Evolutionary conservation across 2,888 invertebrate genomes (phyloP).

Genomic region (Caenorhabditis plicata): DNA sequence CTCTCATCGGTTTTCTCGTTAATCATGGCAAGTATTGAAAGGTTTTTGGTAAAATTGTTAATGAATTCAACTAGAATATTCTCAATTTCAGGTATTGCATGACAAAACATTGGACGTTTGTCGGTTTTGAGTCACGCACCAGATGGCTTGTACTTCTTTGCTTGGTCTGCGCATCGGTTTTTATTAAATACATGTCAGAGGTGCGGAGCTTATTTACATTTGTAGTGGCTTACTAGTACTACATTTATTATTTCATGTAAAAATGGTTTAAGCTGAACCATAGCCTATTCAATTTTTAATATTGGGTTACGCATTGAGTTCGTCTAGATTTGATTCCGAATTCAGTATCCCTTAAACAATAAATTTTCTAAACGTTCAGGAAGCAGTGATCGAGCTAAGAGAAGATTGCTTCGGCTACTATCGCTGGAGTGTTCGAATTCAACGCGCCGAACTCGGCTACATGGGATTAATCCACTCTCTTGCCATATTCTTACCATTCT

Average conservation of each 20-base stretch:
- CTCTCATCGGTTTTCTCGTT: constrained; percentile 61
- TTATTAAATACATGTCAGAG: constrained; percentile 56
- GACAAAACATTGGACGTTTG: constrained; percentile 63
- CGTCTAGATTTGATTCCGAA: too few relatives aligned
- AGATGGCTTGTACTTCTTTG: constrained; percentile 58
- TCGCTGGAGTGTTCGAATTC: constrained; percentile 28
- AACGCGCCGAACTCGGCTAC: constrained; percentile 20
- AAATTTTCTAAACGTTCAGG: constrained; percentile 12
- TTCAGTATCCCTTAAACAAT: neutral
- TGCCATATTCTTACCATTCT: constrained; percentile 57
- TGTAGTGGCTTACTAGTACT: neutral
- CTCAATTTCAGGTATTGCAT: constrained; percentile 45
- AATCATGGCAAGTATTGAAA: constrained; percentile 61
- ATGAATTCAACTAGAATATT: neutral
- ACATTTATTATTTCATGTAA: neutral
- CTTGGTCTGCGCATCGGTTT: constrained; percentile 42
- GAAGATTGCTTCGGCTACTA: constrained; percentile 38
- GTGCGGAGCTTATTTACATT: too few relatives aligned
- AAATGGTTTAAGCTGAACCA: too few relatives aligned
- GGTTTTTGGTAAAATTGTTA: constrained; percentile 28
- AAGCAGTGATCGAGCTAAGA: constrained; percentile 33
- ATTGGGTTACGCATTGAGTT: too few relatives aligned
- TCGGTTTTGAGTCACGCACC: constrained; percentile 58
- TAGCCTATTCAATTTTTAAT: too few relatives aligned
- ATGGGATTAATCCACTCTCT: constrained; percentile 38